These are phyloP conservation scores for Heliconius himera DNA, from an alignment of 1,140 invertebrate species.

Conservation along the genomic window DNA sequence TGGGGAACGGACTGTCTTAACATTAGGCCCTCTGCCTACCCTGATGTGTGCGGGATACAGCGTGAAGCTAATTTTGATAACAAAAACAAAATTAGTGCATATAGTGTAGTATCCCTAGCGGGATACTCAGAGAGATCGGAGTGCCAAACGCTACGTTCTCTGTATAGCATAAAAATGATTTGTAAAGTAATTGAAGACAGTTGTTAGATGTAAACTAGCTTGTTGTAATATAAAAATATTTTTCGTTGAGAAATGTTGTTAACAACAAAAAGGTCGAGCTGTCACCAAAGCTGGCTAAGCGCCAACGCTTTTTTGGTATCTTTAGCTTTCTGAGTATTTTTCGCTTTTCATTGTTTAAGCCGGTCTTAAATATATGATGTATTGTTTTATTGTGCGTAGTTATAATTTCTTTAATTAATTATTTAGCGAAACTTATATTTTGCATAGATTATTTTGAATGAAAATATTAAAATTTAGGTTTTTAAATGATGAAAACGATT, in stretches of 20 bases:
- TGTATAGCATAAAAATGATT: not conserved
- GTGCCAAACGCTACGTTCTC: too few relatives aligned
- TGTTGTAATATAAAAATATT: constrained; percentile 40
- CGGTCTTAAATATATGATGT: constrained; percentile 34
- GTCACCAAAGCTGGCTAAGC: constrained; percentile 46
- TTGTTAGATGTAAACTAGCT: constrained; percentile 20
- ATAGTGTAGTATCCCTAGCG: too few relatives aligned
- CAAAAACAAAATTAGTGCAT: too few relatives aligned
- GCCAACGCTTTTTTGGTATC: constrained; percentile 42
- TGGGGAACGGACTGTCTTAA: too few relatives aligned
- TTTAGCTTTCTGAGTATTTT: constrained; percentile 32
- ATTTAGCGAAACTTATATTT: not conserved
- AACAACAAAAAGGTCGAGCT: constrained; percentile 49
- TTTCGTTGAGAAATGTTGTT: constrained; percentile 38
- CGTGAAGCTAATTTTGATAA: too few relatives aligned
- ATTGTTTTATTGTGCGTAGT: constrained; percentile 35
- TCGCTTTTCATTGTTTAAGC: constrained; percentile 40
- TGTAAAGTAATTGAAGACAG: not conserved
- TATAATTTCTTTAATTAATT: constrained; percentile 23
- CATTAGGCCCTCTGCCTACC: too few relatives aligned
- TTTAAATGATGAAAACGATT: too few relatives aligned
- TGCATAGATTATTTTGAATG: too few relatives aligned
- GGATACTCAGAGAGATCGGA: too few relatives aligned
- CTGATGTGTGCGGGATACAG: too few relatives aligned
- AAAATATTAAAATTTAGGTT: too few relatives aligned